Evolutionary conservation across 2,888 invertebrate species (phyloP).

Genomic region (Caenorhabditis plicata): DNA sequence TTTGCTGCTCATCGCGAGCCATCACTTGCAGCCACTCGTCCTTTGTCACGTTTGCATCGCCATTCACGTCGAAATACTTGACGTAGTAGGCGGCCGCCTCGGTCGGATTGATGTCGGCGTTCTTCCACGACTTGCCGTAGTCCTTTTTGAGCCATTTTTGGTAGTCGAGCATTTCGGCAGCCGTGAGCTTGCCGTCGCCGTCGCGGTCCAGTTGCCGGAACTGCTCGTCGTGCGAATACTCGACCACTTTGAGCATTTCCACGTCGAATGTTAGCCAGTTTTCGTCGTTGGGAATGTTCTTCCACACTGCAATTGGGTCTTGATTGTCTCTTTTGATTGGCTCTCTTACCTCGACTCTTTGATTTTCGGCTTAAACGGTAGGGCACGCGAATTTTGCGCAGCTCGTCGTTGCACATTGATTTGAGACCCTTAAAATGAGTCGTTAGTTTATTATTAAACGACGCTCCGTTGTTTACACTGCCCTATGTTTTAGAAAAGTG

Average conservation of each 20-base stretch:
- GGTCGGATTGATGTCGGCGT: constrained; percentile 63
- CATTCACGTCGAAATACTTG: constrained; percentile 62
- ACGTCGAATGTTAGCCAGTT: constrained; percentile 63
- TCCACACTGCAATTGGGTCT: constrained; percentile 62
- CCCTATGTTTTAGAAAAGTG: no score
- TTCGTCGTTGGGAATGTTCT: constrained; percentile 63
- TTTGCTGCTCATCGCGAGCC: constrained; percentile 48
- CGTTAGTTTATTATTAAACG: no score
- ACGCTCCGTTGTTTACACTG: no score
- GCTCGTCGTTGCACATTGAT: constrained; percentile 62
- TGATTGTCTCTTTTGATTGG: no score
- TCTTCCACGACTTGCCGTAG: constrained; percentile 63
- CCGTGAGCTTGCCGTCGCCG: constrained; percentile 50
- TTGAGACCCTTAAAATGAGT: no score
- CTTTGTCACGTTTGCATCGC: constrained; percentile 48
- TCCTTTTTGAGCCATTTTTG: constrained; percentile 55
- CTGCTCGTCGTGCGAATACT: constrained; percentile 51
- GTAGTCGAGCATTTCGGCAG: constrained; percentile 44
- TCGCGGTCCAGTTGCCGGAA: constrained; percentile 60
- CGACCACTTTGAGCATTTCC: constrained; percentile 55
- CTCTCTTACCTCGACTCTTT: constrained; percentile 57
- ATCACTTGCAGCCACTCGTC: constrained; percentile 51
- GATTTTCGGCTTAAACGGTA: constrained; percentile 59
- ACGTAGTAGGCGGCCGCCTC: constrained; percentile 61
- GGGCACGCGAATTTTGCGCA: constrained; percentile 61